Evolutionary conservation across 2,797 vertebrate species (phyloP), one percentile per base, ranked within the genome.

Genomic region (Syndactyla subalaris): DNA sequence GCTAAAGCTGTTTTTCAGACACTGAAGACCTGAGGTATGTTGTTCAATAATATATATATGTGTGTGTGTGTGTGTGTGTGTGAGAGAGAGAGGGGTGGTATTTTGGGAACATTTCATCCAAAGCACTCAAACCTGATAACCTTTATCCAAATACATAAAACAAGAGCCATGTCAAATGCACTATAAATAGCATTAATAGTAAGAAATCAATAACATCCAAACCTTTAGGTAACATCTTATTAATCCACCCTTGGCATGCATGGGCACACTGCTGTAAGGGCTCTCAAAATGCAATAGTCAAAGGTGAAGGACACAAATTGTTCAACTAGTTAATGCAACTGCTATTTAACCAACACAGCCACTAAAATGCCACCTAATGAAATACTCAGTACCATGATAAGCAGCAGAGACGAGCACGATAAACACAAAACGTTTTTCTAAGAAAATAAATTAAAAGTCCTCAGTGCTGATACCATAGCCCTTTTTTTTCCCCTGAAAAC

Each of bases 141-240:
- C 91, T 95, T 77, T 88, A 86, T 55, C 79, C 82, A 93, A 92
- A 96, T 26, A 86, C 70, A 94, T 90, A 75, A 97, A 94, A 32
- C 81, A 91, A 91, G 55, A 82, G 84, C 55, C 65, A 67, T 58
- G 48, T 86, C 92, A 93, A 66, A 90, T 0, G 19, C 65, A 85
- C 61, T 75, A 96, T 88, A 95, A 94, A 92, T 71, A 95, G 92
- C 83, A 91, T 91, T 92, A 52, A 89, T 89, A 81, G 63, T 96
- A 95, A 95, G 78, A 93, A 95, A 96, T 95, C 83, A 63, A 96
- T 93, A 95, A 45, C 93, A 94, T 43, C 43, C 89, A 67, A 87
- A 97, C 85, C 85, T 95, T 84, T 85, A 95, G 43, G 94, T 83
- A 94, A 68, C 61, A 77, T 85, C 94, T 94, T 85, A 90, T 89